Percentiles rank a stretch among this genome's conserved stretches.
Evolutionary conservation across 1,140 invertebrate species (phyloP).

Genomic region (Akabosia matsudoensis): DNA sequence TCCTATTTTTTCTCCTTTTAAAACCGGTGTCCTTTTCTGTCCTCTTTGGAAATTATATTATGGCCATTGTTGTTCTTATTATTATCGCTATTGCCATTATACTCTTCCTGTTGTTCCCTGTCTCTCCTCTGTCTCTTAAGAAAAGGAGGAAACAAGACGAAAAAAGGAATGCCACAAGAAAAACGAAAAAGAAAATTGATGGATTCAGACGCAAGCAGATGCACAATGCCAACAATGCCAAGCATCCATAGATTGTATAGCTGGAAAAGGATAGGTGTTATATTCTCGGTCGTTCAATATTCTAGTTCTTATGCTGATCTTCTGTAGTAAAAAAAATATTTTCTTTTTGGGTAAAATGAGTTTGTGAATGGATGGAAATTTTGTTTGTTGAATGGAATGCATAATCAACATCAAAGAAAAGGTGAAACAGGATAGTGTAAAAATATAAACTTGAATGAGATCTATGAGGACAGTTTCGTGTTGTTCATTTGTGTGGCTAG

Average conservation of each 20-base stretch:
- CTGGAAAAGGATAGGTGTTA: background rate
- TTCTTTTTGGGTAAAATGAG: background rate
- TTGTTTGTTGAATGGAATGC: background rate
- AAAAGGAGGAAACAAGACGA: constrained; percentile 1
- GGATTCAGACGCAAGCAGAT: background rate
- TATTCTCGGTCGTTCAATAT: background rate
- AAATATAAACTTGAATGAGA: background rate
- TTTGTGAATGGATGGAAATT: background rate
- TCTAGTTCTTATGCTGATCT: too few species aligned
- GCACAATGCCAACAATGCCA: background rate
- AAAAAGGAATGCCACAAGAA: background rate
- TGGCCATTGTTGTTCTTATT: background rate
- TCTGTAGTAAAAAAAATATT: too few species aligned
- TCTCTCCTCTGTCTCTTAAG: constrained; percentile 9
- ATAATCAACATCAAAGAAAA: background rate
- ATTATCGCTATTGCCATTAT: constrained; percentile 10
- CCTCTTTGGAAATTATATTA: constrained; percentile 6
- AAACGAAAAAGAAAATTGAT: constrained; percentile 15
- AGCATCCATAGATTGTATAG: background rate
- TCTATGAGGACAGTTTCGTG: background rate
- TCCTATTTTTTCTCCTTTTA: constrained; percentile 4
- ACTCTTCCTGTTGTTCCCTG: constrained; percentile 8
- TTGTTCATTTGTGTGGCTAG: background rate
- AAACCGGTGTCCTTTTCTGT: constrained; percentile 23
- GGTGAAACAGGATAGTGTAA: background rate